phyloP scores from a whole-genome alignment of 2,113 vertebrate genomes.

The Pseudopipra pipra region DNA sequence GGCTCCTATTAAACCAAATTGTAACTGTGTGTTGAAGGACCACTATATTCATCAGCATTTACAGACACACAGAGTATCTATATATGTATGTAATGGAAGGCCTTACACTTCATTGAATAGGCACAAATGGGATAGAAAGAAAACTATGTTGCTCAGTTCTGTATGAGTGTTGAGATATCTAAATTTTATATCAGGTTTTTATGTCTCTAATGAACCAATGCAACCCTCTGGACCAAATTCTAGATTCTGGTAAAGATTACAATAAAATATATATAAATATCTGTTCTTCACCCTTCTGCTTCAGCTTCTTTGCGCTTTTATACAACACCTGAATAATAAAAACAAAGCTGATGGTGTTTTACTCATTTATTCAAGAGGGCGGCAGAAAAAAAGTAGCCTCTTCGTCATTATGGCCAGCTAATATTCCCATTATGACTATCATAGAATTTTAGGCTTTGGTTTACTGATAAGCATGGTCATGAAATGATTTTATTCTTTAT shows the following conservation, averaged over 20 bases:
- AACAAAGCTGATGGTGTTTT: neutral
- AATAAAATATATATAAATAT: neutral
- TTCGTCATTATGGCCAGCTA: neutral
- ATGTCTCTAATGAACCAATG: fast-evolving
- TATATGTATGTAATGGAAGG: neutral
- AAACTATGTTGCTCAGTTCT: neutral
- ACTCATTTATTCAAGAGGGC: neutral
- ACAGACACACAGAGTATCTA: neutral
- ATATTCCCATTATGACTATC: neutral
- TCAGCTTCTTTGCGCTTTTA: neutral
- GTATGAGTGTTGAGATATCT: neutral
- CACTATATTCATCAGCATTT: neutral
- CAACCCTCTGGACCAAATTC: neutral
- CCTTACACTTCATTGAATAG: neutral
- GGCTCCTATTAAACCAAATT: neutral
- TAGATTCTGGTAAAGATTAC: neutral
- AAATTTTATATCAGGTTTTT: neutral
- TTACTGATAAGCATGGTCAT: neutral
- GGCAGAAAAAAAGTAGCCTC: neutral
- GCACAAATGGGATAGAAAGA: neutral
- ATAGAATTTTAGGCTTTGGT: neutral
- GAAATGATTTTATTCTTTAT: neutral
- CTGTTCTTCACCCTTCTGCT: neutral
- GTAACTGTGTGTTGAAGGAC: neutral
- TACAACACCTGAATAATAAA: neutral